Conservation (phyloP, 1,140 invertebrate species). For the Olivierus martensii region DNA sequence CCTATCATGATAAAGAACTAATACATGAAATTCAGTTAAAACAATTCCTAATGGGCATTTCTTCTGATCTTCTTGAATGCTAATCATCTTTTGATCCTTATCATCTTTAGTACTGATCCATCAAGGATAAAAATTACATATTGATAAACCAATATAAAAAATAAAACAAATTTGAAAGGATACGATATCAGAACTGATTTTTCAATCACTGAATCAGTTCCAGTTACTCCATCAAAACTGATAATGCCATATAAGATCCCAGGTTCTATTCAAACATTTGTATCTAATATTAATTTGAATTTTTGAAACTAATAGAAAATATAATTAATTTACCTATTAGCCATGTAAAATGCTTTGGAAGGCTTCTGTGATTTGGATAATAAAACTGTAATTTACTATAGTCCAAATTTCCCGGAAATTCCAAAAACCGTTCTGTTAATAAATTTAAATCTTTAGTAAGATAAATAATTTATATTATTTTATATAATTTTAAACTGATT, state of each 20-base stretch:
- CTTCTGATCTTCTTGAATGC: slow-evolving; percentile 20
- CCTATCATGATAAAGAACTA: slow-evolving; percentile 68
- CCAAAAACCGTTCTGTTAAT: slow-evolving; percentile 37
- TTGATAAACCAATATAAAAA: not conserved
- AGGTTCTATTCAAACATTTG: slow-evolving; percentile 25
- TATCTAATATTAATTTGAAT: not conserved
- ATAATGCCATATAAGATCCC: slow-evolving; percentile 33
- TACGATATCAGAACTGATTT: slow-evolving; percentile 47
- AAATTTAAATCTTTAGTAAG: not conserved
- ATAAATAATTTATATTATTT: too few species aligned
- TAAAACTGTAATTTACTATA: slow-evolving; percentile 70
- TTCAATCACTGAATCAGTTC: slow-evolving; percentile 39
- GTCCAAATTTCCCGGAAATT: slow-evolving; percentile 55
- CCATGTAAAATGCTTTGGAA: slow-evolving; percentile 73
- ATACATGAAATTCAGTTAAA: slow-evolving; percentile 77
- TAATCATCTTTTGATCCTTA: not conserved
- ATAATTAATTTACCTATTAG: slow-evolving; percentile 43
- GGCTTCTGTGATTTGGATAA: slow-evolving; percentile 45
- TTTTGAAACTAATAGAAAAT: not conserved
- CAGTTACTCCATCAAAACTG: slow-evolving; percentile 25
- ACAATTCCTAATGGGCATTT: slow-evolving; percentile 55
- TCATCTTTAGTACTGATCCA: too few species aligned
- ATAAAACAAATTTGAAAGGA: slow-evolving; percentile 24
- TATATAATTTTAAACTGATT: not conserved
- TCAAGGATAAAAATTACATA: not conserved